Conservation (phyloP, 2,888 invertebrate genomes). For the Parnassius orleans region DNA sequence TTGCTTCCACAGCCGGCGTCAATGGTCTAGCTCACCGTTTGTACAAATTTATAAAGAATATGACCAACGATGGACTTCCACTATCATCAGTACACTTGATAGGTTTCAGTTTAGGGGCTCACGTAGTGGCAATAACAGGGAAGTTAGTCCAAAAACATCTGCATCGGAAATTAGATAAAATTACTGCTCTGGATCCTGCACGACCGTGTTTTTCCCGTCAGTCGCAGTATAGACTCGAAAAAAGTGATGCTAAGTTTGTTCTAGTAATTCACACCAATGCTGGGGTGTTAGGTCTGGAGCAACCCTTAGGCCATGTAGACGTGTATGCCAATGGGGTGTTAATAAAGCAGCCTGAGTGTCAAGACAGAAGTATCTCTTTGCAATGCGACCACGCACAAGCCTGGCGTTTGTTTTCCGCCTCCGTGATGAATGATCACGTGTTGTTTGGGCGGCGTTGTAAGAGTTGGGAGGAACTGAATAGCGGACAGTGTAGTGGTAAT, state of each 20-base stretch:
- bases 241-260: slow-evolving; percentile 58
- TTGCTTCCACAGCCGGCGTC: slow-evolving; percentile 57
- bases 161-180: slow-evolving; percentile 47
- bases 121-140: slow-evolving; percentile 78
- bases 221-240: slow-evolving; percentile 46
- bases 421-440: slow-evolving; percentile 41
- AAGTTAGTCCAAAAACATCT: slow-evolving; percentile 50
- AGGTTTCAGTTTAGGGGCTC: slow-evolving; percentile 84
- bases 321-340: slow-evolving; percentile 66
- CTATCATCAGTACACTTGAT: slow-evolving; percentile 77
- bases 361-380: slow-evolving; percentile 49
- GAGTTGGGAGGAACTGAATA: slow-evolving; percentile 50
- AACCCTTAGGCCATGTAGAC: slow-evolving; percentile 61
- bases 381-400: slow-evolving; percentile 67
- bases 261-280: slow-evolving; percentile 67
- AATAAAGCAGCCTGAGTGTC: slow-evolving; percentile 61
- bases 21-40: slow-evolving; percentile 52
- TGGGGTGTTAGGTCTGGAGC: slow-evolving; percentile 60
- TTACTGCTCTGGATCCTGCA: slow-evolving; percentile 68
- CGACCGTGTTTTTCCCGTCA: slow-evolving; percentile 59
- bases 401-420: slow-evolving; percentile 59
- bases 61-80: slow-evolving; percentile 52
- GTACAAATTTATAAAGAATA: slow-evolving; percentile 47
- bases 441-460: slow-evolving; percentile 49
- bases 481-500: slow-evolving; percentile 50